These are phyloP conservation scores for Nymphalis io DNA, from an alignment of 1,140 invertebrate genomes.

Conservation along the genomic window DNA sequence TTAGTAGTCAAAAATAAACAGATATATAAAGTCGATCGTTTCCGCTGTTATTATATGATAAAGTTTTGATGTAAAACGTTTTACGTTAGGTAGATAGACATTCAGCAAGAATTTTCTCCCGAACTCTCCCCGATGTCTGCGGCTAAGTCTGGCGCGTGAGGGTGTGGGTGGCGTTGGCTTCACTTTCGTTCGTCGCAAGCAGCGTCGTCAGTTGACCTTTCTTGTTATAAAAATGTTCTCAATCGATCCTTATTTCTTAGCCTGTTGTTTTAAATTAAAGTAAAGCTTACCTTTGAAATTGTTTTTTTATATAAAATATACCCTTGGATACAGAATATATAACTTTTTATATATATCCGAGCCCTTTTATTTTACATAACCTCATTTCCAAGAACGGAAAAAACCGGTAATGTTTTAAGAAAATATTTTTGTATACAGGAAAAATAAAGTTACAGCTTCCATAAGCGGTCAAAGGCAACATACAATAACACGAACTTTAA, in stretches of 20 bases:
- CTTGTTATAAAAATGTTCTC: constrained; percentile 45
- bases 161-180: constrained; percentile 50
- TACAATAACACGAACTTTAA: no score
- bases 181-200: constrained; percentile 60
- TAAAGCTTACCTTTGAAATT: background rate
- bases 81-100: constrained; percentile 22
- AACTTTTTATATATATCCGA: no score
- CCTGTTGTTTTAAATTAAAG: constrained; percentile 17
- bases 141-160: constrained; percentile 49
- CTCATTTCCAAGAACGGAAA: no score
- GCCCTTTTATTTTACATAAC: no score
- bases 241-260: constrained; percentile 42
- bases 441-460: no score
- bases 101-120: constrained; percentile 36
- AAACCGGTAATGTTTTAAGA: no score
- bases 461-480: no score
- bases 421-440: no score
- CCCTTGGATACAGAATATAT: background rate
- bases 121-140: constrained; percentile 67
- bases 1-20: background rate
- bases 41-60: background rate
- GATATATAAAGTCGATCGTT: background rate
- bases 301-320: background rate
- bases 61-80: constrained; percentile 5
- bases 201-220: constrained; percentile 46